phyloP scores from a whole-genome alignment of 1,140 invertebrate species.

The Philaenus spumarius region DNA sequence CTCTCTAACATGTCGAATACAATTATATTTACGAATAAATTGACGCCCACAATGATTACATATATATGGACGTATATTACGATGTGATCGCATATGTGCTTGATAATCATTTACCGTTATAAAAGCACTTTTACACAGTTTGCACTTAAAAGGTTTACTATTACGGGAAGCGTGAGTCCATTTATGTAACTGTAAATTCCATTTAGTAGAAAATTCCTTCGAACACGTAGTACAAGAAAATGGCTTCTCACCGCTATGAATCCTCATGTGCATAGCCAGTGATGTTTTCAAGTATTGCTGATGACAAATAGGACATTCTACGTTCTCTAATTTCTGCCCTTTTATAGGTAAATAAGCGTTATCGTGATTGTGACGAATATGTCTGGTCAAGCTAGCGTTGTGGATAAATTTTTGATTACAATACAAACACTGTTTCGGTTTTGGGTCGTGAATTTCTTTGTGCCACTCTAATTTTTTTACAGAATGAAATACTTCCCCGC shows the following conservation, averaged over 20 bases:
- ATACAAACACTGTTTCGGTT: slow-evolving; percentile 73
- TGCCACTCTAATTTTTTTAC: slow-evolving; percentile 78
- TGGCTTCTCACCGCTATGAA: slow-evolving; percentile 64
- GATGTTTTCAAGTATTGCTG: slow-evolving; percentile 70
- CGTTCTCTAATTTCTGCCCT: slow-evolving; percentile 54
- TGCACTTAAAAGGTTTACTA: slow-evolving; percentile 79
- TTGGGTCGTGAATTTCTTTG: slow-evolving; percentile 72
- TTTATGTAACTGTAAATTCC: slow-evolving; percentile 79
- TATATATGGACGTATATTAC: slow-evolving; percentile 72
- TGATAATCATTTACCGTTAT: slow-evolving; percentile 69
- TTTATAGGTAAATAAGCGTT: slow-evolving; percentile 57
- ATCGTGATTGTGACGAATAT: slow-evolving; percentile 75
- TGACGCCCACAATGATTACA: slow-evolving; percentile 91
- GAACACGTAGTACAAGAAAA: slow-evolving; percentile 75
- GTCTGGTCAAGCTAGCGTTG: slow-evolving; percentile 68
- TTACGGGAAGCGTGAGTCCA: slow-evolving; percentile 82
- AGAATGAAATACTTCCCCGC: slow-evolving; percentile 71
- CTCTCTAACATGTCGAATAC: slow-evolving; percentile 81
- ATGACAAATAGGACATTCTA: slow-evolving; percentile 72
- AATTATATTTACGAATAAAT: slow-evolving; percentile 89
- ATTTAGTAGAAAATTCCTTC: slow-evolving; percentile 79
- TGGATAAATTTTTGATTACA: slow-evolving; percentile 81
- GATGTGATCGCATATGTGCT: slow-evolving; percentile 77
- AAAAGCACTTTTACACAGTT: slow-evolving; percentile 73
- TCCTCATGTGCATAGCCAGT: slow-evolving; percentile 70